Conservation (phyloP, 2,888 invertebrate species). For the Tachina fera region DNA sequence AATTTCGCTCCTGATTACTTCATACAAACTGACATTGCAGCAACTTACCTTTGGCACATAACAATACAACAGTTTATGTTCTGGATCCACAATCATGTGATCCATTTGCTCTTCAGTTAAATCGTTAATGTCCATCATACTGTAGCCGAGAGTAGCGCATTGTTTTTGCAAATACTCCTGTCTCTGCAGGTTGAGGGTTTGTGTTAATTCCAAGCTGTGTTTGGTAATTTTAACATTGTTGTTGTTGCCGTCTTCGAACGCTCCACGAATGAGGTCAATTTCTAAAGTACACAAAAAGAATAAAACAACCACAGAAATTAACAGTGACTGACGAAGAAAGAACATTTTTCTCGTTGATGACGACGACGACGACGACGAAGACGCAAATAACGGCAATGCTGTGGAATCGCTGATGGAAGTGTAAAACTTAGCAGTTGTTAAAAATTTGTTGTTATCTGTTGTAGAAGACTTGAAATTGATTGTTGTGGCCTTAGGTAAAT, state of each 20-base stretch:
- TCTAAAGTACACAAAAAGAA: constrained; percentile 71
- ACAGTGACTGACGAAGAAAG: constrained; percentile 71
- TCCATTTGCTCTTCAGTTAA: constrained; percentile 86
- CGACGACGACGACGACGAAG: constrained; percentile 17
- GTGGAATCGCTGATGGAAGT: constrained; percentile 17
- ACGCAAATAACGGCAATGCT: constrained; percentile 17
- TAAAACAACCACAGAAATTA: constrained; percentile 71
- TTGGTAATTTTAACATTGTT: constrained; percentile 82
- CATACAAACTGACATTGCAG: not conserved
- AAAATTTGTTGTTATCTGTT: constrained; percentile 30
- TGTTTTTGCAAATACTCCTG: constrained; percentile 86
- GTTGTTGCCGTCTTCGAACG: constrained; percentile 81
- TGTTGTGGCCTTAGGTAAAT: constrained; percentile 25
- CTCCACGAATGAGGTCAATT: constrained; percentile 73
- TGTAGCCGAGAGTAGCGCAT: constrained; percentile 85
- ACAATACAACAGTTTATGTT: constrained; percentile 93
- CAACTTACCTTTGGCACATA: constrained; percentile 93
- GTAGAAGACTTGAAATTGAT: constrained; percentile 41
- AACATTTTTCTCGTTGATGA: constrained; percentile 55
- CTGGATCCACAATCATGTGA: constrained; percentile 92
- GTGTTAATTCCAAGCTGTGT: constrained; percentile 86
- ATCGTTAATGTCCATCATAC: constrained; percentile 82
- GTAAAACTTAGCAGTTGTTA: constrained; percentile 29
- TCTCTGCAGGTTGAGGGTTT: constrained; percentile 86
- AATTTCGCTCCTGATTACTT: not conserved